A percentile compares a stretch with the other conserved stretches of the same genome.
These are phyloP conservation scores for Desmodus rotundus DNA, from an alignment of 2,113 vertebrate species.

Conservation along the genomic window DNA sequence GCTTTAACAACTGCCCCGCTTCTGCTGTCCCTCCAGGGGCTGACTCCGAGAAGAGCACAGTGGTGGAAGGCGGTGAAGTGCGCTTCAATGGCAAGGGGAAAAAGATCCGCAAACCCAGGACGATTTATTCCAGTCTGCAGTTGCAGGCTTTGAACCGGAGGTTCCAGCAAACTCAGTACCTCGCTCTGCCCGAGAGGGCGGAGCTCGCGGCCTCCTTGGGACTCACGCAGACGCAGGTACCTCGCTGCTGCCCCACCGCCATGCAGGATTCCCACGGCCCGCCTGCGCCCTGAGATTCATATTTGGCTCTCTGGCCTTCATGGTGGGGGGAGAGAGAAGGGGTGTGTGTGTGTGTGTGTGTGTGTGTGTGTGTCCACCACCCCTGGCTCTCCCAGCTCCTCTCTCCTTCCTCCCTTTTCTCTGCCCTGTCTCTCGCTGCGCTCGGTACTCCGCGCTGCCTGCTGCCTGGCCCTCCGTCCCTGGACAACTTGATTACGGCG, in stretches of 20 bases:
- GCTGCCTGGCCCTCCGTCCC: neutral
- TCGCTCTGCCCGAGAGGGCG: slow-evolving; percentile 97
- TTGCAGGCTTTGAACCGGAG: slow-evolving; percentile 97
- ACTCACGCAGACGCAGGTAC: slow-evolving; percentile 99
- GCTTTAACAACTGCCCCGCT: slow-evolving; percentile 20
- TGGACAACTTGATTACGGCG: slow-evolving; percentile 20
- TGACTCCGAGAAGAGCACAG: slow-evolving; percentile 97
- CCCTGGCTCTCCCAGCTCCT: neutral
- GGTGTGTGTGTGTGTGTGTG: neutral
- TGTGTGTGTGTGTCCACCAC: neutral
- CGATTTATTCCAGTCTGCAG: slow-evolving; percentile 99
- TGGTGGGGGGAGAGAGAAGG: neutral
- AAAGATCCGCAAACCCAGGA: slow-evolving; percentile 99
- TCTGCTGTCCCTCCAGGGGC: slow-evolving; percentile 80
- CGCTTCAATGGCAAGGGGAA: slow-evolving; percentile 99
- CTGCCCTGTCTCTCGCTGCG: neutral
- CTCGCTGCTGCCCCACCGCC: slow-evolving; percentile 26
- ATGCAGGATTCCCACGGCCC: neutral
- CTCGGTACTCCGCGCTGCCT: neutral
- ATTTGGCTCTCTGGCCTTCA: neutral
- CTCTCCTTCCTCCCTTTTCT: neutral
- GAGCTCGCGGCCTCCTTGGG: slow-evolving; percentile 97
- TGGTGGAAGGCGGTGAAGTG: slow-evolving; percentile 98
- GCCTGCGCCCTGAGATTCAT: neutral
- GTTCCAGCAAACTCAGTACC: slow-evolving; percentile 98